Evolutionary conservation across 2,797 vertebrate genomes (phyloP).

Genomic region (Enteromius anoplus): DNA sequence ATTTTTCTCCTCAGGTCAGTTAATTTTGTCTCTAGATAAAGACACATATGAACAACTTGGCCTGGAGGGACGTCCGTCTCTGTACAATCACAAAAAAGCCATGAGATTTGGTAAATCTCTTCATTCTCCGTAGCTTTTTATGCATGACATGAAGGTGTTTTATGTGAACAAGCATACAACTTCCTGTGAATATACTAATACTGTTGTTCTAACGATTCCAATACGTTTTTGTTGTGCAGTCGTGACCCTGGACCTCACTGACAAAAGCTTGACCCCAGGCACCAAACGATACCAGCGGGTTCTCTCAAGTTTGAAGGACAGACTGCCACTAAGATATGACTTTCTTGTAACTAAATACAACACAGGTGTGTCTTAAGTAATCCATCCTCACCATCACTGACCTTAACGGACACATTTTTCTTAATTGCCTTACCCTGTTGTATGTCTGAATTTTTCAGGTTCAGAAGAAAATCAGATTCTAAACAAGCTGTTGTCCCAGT

Average conservation of each 20-base stretch:
- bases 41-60: slow-evolving; percentile 91
- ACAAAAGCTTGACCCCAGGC: slow-evolving; percentile 76
- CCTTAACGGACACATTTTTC: background rate
- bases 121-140: background rate
- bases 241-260: slow-evolving; percentile 83
- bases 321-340: slow-evolving; percentile 82
- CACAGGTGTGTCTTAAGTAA: slow-evolving; percentile 75
- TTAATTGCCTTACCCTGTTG: background rate
- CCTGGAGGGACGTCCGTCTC: slow-evolving; percentile 85
- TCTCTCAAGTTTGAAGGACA: slow-evolving; percentile 82
- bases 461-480: slow-evolving; percentile 70
- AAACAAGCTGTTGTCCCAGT: slow-evolving; percentile 80
- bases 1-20: slow-evolving; percentile 50
- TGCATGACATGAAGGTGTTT: background rate
- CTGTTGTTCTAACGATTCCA: background rate
- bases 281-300: slow-evolving; percentile 81
- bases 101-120: slow-evolving; percentile 84
- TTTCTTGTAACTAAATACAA: slow-evolving; percentile 83
- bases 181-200: background rate
- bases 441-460: slow-evolving; percentile 52
- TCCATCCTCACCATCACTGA: background rate
- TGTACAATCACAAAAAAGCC: slow-evolving; percentile 79
- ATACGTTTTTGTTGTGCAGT: slow-evolving; percentile 72
- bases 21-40: slow-evolving; percentile 87
- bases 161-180: background rate